Conservation (phyloP, 2,113 vertebrate genomes). For the Haplotaxodon microlepis region DNA sequence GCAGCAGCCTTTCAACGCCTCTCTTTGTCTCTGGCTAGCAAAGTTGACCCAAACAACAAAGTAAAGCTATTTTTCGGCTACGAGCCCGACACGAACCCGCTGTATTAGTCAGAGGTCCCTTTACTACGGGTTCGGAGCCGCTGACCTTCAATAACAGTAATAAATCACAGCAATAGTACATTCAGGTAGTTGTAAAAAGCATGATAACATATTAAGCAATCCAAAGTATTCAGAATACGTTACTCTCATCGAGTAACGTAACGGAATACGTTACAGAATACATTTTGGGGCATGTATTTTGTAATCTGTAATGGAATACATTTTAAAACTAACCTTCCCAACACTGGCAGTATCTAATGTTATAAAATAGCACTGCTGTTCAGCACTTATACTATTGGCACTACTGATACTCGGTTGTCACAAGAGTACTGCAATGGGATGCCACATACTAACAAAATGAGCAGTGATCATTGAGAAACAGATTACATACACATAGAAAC, state of each 20-base stretch:
- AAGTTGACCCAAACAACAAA: no score
- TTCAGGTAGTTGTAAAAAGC: background rate
- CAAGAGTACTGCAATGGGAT: background rate
- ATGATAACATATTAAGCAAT: background rate
- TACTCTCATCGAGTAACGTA: accelerated
- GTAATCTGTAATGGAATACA: background rate
- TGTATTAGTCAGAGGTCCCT: accelerated
- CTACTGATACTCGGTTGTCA: background rate
- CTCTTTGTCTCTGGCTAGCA: accelerated
- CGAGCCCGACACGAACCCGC: accelerated
- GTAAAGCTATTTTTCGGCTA: accelerated
- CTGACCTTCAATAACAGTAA: background rate
- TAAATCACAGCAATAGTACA: background rate
- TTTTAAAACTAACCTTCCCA: background rate
- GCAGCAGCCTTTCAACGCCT: accelerated
- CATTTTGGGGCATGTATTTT: background rate
- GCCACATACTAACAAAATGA: background rate
- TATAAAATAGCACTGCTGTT: background rate
- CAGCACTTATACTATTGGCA: background rate
- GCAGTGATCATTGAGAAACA: background rate
- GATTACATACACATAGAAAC: background rate
- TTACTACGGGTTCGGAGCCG: accelerated
- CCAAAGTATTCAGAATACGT: background rate
- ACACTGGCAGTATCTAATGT: background rate
- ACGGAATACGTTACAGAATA: background rate